phyloP scores from a whole-genome alignment of 2,888 invertebrate species.

The Drosophila infuscata region DNA sequence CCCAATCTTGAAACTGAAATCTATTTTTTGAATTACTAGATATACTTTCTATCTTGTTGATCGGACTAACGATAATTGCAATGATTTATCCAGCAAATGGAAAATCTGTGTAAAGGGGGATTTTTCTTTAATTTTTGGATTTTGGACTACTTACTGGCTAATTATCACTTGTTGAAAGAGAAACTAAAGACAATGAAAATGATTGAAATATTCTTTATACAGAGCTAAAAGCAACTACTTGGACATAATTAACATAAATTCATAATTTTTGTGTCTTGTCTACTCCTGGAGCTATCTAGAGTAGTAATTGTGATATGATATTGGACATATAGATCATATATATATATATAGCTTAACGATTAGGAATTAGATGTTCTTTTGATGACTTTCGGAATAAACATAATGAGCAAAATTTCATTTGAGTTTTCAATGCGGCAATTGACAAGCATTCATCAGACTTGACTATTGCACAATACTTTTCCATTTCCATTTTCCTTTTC shows the following conservation, averaged over 20 bases:
- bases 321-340: constrained; percentile 46
- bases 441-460: constrained; percentile 60
- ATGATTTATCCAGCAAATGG: neutral
- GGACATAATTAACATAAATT: constrained; percentile 11
- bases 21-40: neutral
- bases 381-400: constrained; percentile 56
- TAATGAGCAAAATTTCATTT: constrained; percentile 68
- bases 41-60: neutral
- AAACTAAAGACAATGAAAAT: constrained; percentile 29
- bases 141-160: constrained; percentile 46
- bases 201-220: constrained; percentile 42
- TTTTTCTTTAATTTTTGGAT: neutral
- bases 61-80: neutral
- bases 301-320: constrained; percentile 63
- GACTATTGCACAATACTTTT: constrained; percentile 58
- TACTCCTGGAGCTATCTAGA: constrained; percentile 28
- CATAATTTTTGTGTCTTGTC: constrained; percentile 26
- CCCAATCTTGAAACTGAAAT: neutral
- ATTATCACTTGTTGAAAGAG: constrained; percentile 55
- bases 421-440: constrained; percentile 57
- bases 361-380: constrained; percentile 39
- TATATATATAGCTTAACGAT: constrained; percentile 54
- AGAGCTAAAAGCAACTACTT: constrained; percentile 29
- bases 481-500: constrained; percentile 10
- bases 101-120: constrained; percentile 21